Conservation (phyloP, 2,888 invertebrate genomes). For the Chalcosyrphus nemorum region DNA sequence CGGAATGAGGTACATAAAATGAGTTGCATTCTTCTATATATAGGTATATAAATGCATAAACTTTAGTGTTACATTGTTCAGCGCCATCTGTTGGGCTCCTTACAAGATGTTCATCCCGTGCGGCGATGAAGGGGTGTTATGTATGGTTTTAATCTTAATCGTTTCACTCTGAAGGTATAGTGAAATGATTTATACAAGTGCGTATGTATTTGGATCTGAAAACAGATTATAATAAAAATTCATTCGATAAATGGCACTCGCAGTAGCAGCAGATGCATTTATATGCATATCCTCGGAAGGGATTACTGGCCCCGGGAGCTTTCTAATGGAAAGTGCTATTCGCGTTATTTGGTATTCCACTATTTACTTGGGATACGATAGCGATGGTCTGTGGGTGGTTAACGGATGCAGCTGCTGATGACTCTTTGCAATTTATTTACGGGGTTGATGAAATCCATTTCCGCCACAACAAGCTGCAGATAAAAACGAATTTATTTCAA, state of each 20-base stretch:
- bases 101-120: neutral
- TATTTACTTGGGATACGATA: slow-evolving; percentile 41
- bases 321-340: slow-evolving; percentile 59
- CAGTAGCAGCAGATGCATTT: slow-evolving; percentile 41
- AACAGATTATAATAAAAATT: slow-evolving; percentile 40
- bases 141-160: slow-evolving; percentile 23
- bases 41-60: neutral
- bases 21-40: slow-evolving; percentile 30
- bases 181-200: neutral
- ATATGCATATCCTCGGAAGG: slow-evolving; percentile 27
- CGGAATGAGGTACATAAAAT: slow-evolving; percentile 28
- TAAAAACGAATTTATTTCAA: slow-evolving; percentile 64
- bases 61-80: slow-evolving; percentile 25
- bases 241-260: slow-evolving; percentile 46
- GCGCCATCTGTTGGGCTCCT: slow-evolving; percentile 45
- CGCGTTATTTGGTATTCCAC: slow-evolving; percentile 35
- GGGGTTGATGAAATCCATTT: slow-evolving; percentile 66
- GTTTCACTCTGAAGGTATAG: slow-evolving; percentile 9
- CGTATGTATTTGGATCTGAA: neutral
- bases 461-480: slow-evolving; percentile 61
- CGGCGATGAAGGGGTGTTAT: too few relatives aligned
- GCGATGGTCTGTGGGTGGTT: too few relatives aligned
- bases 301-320: slow-evolving; percentile 64
- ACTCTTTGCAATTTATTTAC: slow-evolving; percentile 57
- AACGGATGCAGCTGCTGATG: slow-evolving; percentile 28